These are phyloP conservation scores for Hassar affinis DNA, from an alignment of 2,113 vertebrate species.

Conservation along the genomic window DNA sequence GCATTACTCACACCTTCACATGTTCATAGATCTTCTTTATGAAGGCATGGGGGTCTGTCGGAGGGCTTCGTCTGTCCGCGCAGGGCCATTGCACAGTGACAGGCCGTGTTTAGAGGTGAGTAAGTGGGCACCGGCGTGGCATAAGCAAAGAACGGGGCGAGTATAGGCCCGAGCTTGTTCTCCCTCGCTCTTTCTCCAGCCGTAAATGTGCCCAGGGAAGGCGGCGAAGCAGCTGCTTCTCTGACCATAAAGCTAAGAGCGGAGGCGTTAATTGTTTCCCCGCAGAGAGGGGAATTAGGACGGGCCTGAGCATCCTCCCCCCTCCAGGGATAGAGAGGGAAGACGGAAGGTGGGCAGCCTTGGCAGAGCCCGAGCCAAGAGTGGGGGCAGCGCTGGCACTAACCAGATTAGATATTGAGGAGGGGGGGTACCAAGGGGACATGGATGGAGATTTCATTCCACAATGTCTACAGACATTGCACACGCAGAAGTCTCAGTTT, in stretches of 20 bases:
- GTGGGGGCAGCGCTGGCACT: conserved; percentile 62
- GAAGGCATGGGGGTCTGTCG: conserved; percentile 11
- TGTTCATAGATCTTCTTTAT: conserved; percentile 29
- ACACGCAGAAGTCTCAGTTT: conserved; percentile 43
- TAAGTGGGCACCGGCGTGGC: conserved; percentile 62
- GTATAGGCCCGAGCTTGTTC: conserved; percentile 43
- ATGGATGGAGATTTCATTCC: conserved; percentile 48
- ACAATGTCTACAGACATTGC: conserved; percentile 54
- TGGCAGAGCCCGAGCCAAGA: conserved; percentile 59
- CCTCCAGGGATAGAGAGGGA: conserved; percentile 49
- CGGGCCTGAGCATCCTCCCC: conserved; percentile 51
- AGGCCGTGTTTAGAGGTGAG: conserved; percentile 63
- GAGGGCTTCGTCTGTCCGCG: conserved; percentile 5
- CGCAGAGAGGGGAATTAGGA: conserved; percentile 63
- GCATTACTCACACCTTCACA: conserved; percentile 51
- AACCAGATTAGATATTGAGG: conserved; percentile 50
- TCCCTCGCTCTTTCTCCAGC: conserved; percentile 58
- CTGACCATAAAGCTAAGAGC: conserved; percentile 72
- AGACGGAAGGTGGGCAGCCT: conserved; percentile 62
- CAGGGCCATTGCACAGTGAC: conserved; percentile 34
- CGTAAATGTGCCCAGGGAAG: conserved; percentile 69
- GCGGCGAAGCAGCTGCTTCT: conserved; percentile 70
- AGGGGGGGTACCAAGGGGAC: conserved; percentile 35
- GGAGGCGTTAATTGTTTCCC: conserved; percentile 70
- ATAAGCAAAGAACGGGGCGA: conserved; percentile 54